phyloP scores from a whole-genome alignment of 2,113 vertebrate species.

The Brachypteracias leptosomus region DNA sequence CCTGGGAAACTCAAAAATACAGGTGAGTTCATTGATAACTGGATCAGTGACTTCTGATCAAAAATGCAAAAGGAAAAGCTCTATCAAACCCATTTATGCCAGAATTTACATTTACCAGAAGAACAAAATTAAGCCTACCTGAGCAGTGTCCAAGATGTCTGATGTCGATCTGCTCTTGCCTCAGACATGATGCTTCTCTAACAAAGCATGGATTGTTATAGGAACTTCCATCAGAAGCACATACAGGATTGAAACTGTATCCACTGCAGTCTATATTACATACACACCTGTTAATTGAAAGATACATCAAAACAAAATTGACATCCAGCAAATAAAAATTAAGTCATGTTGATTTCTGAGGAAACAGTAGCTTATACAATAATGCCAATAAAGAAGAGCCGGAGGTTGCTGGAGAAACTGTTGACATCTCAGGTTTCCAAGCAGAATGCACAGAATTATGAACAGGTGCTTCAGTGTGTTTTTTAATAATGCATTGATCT shows the following conservation, averaged over 20 bases:
- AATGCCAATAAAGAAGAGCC: background rate
- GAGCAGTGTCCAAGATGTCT: constrained; percentile 91
- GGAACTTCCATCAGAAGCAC: constrained; percentile 92
- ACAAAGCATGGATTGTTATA: constrained; percentile 96
- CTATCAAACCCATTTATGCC: background rate
- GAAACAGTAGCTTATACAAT: background rate
- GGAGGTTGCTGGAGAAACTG: background rate
- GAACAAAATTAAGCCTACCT: constrained; percentile 73
- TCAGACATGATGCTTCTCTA: constrained; percentile 92
- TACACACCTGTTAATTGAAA: constrained; percentile 84
- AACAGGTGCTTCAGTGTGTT: background rate
- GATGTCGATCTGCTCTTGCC: constrained; percentile 95
- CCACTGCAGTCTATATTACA: constrained; percentile 98
- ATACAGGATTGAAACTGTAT: constrained; percentile 95
- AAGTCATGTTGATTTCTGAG: background rate
- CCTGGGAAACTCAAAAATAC: background rate
- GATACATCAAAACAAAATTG: background rate
- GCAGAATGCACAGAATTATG: background rate
- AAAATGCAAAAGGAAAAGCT: background rate
- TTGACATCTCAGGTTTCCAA: background rate
- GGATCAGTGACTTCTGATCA: background rate
- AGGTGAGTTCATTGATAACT: background rate
- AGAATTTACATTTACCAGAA: background rate
- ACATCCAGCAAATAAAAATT: background rate
- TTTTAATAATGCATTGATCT: background rate